Conservation (phyloP, 2,113 vertebrate species). For the Stictonetta naevosa region DNA sequence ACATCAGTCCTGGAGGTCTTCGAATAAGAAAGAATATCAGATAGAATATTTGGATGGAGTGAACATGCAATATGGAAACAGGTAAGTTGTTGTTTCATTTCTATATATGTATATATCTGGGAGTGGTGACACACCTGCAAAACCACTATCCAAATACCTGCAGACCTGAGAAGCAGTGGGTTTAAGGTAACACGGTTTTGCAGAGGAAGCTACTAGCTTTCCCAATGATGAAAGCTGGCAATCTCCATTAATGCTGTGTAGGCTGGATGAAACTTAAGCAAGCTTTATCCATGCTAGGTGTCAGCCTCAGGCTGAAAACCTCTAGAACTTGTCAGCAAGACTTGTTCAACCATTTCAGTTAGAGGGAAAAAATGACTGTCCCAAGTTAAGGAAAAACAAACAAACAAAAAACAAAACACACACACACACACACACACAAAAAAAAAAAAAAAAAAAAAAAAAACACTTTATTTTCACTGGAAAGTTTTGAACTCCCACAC, state of each 20-base stretch:
- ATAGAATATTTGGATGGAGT: background rate
- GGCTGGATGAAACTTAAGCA: background rate
- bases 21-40: background rate
- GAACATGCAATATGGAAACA: background rate
- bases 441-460: background rate
- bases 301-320: background rate
- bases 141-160: background rate
- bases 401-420: background rate
- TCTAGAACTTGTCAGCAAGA: background rate
- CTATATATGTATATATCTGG: no score
- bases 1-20: background rate
- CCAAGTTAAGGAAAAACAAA: background rate
- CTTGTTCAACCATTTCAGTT: background rate
- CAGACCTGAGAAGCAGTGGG: background rate
- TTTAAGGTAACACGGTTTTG: background rate
- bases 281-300: background rate
- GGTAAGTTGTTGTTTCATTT: no score
- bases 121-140: background rate
- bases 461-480: background rate
- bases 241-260: background rate
- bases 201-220: background rate
- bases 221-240: background rate
- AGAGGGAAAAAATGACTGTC: rapidly evolving
- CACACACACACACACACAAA: no score
- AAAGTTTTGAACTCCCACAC: background rate